Evolutionary conservation across 2,113 vertebrate genomes (phyloP), one percentile per base, ranked within the genome.

Genomic region (Xiphias gladius): DNA sequence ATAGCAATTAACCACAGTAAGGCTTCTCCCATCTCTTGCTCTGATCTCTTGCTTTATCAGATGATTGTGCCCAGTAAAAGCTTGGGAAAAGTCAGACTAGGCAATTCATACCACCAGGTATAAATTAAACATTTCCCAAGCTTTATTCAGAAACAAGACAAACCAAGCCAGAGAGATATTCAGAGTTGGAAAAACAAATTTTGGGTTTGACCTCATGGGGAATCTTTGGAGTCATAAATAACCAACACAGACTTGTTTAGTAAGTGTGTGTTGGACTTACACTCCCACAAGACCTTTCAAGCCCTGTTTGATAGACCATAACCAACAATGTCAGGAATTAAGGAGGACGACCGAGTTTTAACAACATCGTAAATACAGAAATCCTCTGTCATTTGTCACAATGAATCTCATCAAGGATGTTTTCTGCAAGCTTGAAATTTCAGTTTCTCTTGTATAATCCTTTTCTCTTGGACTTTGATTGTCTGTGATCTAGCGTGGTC

Each of bases 241-340:
- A 61, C 7, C 58, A 50, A 43, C 12, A 46, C 16, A 2, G 5
- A 61, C 17, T 66, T 57, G 52, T 72, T 71, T 70, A 19, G 43
- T 79, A 79, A 16, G 35, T 48, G 8, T 26, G 66, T 22, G n/a
- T 22, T 52, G 7, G 1, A 26, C 3, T 11, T 24, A 6, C 14
- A 86, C 79, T 79, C 88, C 86, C 83, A 76, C 20, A 7, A 20
- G 35, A 76, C 2, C 16, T 50, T 50, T 50, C 54, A 20, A 16
- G n/a, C 19, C 50, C 13, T 52, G 52, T 78, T 59, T 71, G 46
- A 73, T 74, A 46, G 16, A 63, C 13, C 68, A 7, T 12, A 17
- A 3, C 22, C 59, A 80, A 24, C 83, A 80, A 79, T 79, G 55
- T 80, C 20, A 73, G 76, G 80, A 87, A 88, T 82, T 73, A 62